Evolutionary conservation across 2,113 vertebrate genomes (phyloP), one percentile per base, ranked within the genome.

Genomic region (Trinectes maculatus): DNA sequence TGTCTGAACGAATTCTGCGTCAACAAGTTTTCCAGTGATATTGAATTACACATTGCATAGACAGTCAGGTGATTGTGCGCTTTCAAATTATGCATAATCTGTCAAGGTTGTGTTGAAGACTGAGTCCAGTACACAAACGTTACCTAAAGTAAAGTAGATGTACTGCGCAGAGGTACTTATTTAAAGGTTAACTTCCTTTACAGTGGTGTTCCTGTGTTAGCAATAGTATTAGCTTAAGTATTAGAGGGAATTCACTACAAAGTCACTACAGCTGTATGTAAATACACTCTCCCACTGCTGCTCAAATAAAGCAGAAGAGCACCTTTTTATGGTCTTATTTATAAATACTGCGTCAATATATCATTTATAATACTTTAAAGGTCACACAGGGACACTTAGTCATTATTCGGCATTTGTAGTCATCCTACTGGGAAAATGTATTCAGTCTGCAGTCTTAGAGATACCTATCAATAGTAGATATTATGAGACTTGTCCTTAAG

Each of bases 391-490:
- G 57, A 54, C n/a, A n/a, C n/a, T n/a, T n/a, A n/a, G n/a, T n/a
- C n/a, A n/a, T n/a, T n/a, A n/a, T n/a, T n/a, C n/a, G n/a, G n/a
- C n/a, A n/a, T n/a, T n/a, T 56, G 57, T 53, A 46, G 42, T 25
- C 11, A 34, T 63, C 28, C 53, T 48, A 60, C 39, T 48, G 64
- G 26, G 57, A 36, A 53, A 59, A 12, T 21, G 33, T 19, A 19
- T 22, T 11, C 28, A 60, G 36, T 22, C 13, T 51, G 51, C 56
- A 56, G 65, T 43, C 2, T 52, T 33, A 69, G 15, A 54, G 37
- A 69, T 19, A 42, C 19, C 0, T 42, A 55, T 82, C 22, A 79
- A 79, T 51, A 79, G 71, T 65, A 47, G 19, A 79, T 82, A 54
- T 7, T 15, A 18, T 1, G 26, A 43, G 61, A 34, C 36, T 55